Evolutionary conservation across 1,140 invertebrate genomes (phyloP), one percentile per base, ranked within the genome.

Genomic region (Copidosoma floridanum): DNA sequence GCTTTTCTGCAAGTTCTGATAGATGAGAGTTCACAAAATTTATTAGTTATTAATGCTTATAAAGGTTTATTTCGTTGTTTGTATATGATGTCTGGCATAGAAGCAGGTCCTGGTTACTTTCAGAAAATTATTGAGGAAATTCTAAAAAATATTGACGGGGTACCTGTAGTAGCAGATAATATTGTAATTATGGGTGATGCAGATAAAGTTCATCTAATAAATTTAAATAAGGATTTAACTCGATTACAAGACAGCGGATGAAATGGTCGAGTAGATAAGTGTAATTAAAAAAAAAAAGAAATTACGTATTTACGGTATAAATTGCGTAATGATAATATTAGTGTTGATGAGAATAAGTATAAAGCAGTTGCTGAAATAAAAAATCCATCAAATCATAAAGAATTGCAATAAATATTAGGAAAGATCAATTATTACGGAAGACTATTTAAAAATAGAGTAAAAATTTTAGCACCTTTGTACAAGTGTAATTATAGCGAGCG

Each of bases 1-100:
- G 52, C 52, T 2, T 54, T 26, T 29, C 26, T 54, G 24, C 14
- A 54, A 40, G 16, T 40, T 7, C n/a, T 14, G 5, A 40, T 40
- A 5, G 38, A 40, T 10, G 7, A 7, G 16, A 1, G 16, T 40
- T 40, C 7, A 5, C 38, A n/a, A 16, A 7, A 40, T 10, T 40
- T 40, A 16, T 7, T 40, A 16, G 16, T 16, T 10, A 40, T 40
- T 11, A 4, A 8, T 6, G 12, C 29, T 32, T 12, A 32, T 32
- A 32, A 32, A 32, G 29, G 29, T 32, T 32, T 32, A 32, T 32
- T 8, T 32, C 6, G 29, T 8, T 57, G 73, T 65, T 72, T 68
- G 63, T 65, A 57, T 59, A 47, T 69, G 61, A 62, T 62, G 7
- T 71, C 68, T 44, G 71, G 71, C 0, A 65, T 73, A 11, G 16